A percentile compares a stretch with the other conserved stretches of the same genome.
These are phyloP conservation scores for Scomber colias DNA, from an alignment of 2,113 vertebrate species.

Conservation along the genomic window DNA sequence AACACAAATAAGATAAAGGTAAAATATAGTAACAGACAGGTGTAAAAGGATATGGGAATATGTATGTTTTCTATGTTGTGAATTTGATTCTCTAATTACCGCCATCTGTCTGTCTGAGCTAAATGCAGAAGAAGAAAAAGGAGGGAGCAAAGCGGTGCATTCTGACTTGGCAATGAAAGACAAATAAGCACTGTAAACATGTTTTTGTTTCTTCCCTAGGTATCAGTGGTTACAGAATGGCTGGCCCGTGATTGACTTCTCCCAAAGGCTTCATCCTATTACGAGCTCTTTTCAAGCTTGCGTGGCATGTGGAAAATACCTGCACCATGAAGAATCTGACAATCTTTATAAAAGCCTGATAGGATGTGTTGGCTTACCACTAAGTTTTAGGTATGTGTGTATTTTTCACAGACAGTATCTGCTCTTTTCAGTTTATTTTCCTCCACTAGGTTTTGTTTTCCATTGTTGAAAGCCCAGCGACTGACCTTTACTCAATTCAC, in stretches of 20 bases:
- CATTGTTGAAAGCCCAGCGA: not conserved
- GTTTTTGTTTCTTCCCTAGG: constrained; percentile 34
- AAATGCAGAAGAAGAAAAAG: constrained; percentile 25
- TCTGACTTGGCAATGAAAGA: constrained; percentile 50
- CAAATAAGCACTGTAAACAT: constrained; percentile 13
- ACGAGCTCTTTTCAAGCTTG: constrained; percentile 7
- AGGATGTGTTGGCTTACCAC: not conserved
- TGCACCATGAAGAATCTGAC: not conserved
- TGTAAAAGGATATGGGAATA: constrained; percentile 33
- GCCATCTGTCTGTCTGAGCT: constrained; percentile 57
- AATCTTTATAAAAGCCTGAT: constrained; percentile 9
- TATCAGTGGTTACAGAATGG: constrained; percentile 19
- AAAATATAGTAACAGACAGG: constrained; percentile 40
- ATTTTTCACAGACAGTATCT: not conserved
- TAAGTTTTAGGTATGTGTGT: not conserved
- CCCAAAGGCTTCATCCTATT: constrained; percentile 17
- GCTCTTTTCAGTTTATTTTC: not conserved
- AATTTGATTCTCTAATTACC: constrained; percentile 59
- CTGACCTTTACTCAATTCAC: constrained; percentile 15
- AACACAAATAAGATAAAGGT: constrained; percentile 59
- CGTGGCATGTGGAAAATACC: constrained; percentile 17
- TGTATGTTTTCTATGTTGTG: constrained; percentile 45
- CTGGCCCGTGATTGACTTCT: constrained; percentile 18
- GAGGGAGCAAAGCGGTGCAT: constrained; percentile 7
- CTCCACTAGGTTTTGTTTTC: constrained; percentile 6